Evolutionary conservation across 2,797 vertebrate genomes (phyloP).

Genomic region (Eulemur rubriventer): DNA sequence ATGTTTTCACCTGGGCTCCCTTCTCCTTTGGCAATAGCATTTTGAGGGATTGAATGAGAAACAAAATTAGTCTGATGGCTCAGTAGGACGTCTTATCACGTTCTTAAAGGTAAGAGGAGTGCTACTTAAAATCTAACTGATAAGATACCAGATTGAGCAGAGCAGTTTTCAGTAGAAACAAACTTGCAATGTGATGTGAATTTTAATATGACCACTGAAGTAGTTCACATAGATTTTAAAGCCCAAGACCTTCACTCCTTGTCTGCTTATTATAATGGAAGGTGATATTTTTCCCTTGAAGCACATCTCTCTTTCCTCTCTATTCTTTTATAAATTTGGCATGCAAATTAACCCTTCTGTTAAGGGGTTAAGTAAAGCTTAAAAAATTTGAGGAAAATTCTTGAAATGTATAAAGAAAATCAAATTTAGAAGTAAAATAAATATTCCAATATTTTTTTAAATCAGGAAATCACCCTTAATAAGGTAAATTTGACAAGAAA

Average conservation of each 20-base stretch:
- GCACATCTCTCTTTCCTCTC: neutral
- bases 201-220: slow-evolving; percentile 77
- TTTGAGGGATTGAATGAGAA: slow-evolving; percentile 81
- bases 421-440: slow-evolving; percentile 53
- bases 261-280: slow-evolving; percentile 58
- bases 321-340: neutral
- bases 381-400: neutral
- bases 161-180: slow-evolving; percentile 60
- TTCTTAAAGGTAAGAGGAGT: slow-evolving; percentile 76
- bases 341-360: neutral
- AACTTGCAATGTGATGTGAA: slow-evolving; percentile 77
- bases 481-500: neutral
- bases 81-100: slow-evolving; percentile 78
- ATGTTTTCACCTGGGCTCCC: slow-evolving; percentile 73
- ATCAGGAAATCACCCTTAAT: slow-evolving; percentile 49
- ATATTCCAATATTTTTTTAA: slow-evolving; percentile 46
- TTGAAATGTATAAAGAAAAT: slow-evolving; percentile 51
- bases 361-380: slow-evolving; percentile 37
- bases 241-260: neutral
- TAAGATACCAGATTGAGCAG: slow-evolving; percentile 77
- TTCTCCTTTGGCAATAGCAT: slow-evolving; percentile 70
- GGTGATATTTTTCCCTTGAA: slow-evolving; percentile 49
- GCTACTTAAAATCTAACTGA: slow-evolving; percentile 73
- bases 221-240: neutral
- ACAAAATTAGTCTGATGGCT: slow-evolving; percentile 80